Evolutionary conservation across 2,888 invertebrate species (phyloP), one percentile per base, ranked within the genome.

Genomic region (Osmoderma eremita): DNA sequence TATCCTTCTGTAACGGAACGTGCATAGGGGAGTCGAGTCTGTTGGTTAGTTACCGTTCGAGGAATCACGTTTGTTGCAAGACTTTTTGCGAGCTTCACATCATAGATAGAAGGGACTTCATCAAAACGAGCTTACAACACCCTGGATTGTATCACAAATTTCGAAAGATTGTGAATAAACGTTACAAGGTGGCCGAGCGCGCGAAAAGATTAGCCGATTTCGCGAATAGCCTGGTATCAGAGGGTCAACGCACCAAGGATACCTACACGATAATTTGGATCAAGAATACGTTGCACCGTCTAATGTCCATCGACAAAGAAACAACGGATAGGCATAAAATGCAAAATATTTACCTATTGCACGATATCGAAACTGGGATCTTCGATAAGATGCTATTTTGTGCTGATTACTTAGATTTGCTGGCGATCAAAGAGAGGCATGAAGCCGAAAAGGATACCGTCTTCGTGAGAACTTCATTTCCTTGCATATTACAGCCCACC

Each of bases 291-390:
- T 30, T 73, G 10, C 73, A 73, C 38, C 63, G 62, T 30, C 42
- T 73, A 15, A 73, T 73, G 73, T 53, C 69, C 8, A 67, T 49
- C 1, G 70, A 71, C 50, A 56, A 56, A 10, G 68, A 68, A 12
- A 51, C 66, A 0, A 63, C 22, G 1, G n/a, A 30, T 1, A 65
- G 67, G 12, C 71, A 73, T 41, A 58, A 69, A 42, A 56, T 67
- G 38, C 71, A 70, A 54, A 73, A 73, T 41, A 68, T 73, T 17
- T 72, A 72, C 36, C 48, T 73, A 17, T 30, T 65, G 4, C 54
- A 69, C 17, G 69, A 71, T 36, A 69, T 69, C 48, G 49, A 65
- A 12, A 51, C 63, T 4, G 38, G 63, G 10, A 41, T 51, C 5
- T 71, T 71, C 45, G 38, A 63, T 6, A 51, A 64, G 17, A 58